Base-by-base conservation (phyloP, 2,797 vertebrate species). In the Diceros bicornis region DNA sequence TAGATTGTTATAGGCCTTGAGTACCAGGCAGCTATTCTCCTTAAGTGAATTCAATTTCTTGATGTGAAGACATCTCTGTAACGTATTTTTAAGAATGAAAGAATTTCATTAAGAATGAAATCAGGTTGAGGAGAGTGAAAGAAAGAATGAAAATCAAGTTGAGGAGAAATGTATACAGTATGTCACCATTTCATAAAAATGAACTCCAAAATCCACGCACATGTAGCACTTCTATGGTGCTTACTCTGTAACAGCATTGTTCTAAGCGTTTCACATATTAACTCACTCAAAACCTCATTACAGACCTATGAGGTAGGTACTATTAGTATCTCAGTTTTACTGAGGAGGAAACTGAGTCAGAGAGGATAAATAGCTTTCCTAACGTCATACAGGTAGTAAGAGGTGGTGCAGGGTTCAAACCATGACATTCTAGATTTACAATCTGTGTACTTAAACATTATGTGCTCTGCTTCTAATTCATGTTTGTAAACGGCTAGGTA, bases 251-350 rank as follows among this genome's bases (percentile, higher is more conserved):
- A 64, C 9, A n/a, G 2, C 55, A 83, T 17, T 75, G 1, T 72
- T 81, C 44, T 68, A 95, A 94, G 66, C 7, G 82, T 66, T 96
- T n/a, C 71, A 88, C 29, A n/a, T 74, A 55, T 8, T 68, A 55
- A 91, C 44, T 91, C 89, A 68, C 90, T 95, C 37, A 89, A 95
- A 88, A 37, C 16, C 6, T 91, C 41, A 84, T 44, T 69, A 37
- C 34, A 69, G 61, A 14, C n/a, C 16, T 34, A 18, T 18, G 47
- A 89, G 10, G 27, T 50, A 64, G 32, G 11, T 71, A 83, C 16
- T 69, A 44, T 52, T 74, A 61, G 59, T 61, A 66, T 23, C 25
- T 3, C 21, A 59, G 66, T 62, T 89, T 86, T 89, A 62, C 44
- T 72, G 41, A 78, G 17, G 50, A 52, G 41, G 50, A 91, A 94